phyloP scores from a whole-genome alignment of 2,888 invertebrate species.

The Drosophila niveifrons region DNA sequence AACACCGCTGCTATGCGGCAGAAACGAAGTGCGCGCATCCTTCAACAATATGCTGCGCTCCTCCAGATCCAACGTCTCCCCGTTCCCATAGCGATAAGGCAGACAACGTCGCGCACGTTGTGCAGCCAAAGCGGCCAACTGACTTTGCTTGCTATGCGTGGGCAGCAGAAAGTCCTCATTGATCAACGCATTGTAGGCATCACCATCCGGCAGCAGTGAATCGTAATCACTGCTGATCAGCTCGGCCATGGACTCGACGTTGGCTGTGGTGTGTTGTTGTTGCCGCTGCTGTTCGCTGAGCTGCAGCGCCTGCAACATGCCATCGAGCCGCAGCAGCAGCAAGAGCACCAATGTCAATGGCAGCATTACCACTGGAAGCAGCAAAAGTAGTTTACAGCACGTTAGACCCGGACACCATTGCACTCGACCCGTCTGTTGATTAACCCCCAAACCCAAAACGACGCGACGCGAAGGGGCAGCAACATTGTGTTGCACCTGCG shows the following conservation, averaged over 20 bases:
- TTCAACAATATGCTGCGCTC: constrained; percentile 88
- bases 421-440: constrained; percentile 83
- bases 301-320: constrained; percentile 81
- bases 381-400: constrained; percentile 84
- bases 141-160: constrained; percentile 41
- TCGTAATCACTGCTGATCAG: constrained; percentile 71
- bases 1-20: constrained; percentile 86
- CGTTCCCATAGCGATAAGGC: constrained; percentile 78
- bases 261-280: constrained; percentile 6
- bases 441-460: constrained; percentile 82
- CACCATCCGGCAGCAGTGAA: constrained; percentile 52
- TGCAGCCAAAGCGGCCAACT: constrained; percentile 6
- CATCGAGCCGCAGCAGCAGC: constrained; percentile 83
- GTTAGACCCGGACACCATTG: constrained; percentile 85
- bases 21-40: constrained; percentile 88
- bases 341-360: constrained; percentile 83
- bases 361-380: constrained; percentile 85
- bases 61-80: constrained; percentile 85
- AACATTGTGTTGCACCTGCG: constrained; percentile 67
- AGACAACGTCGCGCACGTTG: constrained; percentile 76
- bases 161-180: constrained; percentile 65
- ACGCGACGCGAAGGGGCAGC: constrained; percentile 42
- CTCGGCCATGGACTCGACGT: constrained; percentile 28
- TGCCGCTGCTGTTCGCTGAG: constrained; percentile 61
- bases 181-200: constrained; percentile 62